A percentile compares a stretch with the other conserved stretches of the same genome.
Conservation (phyloP, 2,797 vertebrate genomes). For the Columba guinea region DNA sequence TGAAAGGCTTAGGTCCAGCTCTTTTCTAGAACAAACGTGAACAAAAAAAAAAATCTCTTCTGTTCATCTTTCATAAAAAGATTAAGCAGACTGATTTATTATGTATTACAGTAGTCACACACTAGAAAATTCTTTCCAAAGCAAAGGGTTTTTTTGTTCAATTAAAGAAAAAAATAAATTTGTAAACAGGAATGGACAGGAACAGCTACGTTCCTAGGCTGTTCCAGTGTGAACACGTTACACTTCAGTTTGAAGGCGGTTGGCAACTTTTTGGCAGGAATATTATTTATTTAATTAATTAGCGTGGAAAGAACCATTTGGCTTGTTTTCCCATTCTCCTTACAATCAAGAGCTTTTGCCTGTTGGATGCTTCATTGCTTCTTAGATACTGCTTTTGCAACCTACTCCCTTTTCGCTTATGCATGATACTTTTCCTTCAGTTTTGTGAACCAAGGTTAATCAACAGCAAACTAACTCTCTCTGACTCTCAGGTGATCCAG, state of each 20-base stretch:
- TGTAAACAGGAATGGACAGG: constrained; percentile 57
- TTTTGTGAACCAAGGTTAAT: neutral
- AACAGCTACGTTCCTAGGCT: constrained; percentile 16
- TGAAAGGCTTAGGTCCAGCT: constrained; percentile 7
- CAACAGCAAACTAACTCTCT: neutral
- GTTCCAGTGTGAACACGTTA: constrained; percentile 58
- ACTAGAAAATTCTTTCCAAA: constrained; percentile 39
- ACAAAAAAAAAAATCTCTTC: constrained; percentile 1
- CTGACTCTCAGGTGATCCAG: neutral
- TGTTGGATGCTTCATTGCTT: neutral
- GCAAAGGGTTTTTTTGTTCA: neutral
- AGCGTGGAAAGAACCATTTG: neutral
- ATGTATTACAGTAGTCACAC: constrained; percentile 10
- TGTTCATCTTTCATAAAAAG: constrained; percentile 52
- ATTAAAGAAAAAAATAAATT: neutral
- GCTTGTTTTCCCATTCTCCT: neutral
- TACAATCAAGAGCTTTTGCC: neutral
- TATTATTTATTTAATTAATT: constrained; percentile 62
- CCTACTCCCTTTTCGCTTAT: neutral
- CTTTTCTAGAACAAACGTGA: constrained; percentile 38
- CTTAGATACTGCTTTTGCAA: neutral
- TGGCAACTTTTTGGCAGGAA: constrained; percentile 56
- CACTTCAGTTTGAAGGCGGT: neutral
- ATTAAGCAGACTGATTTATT: constrained; percentile 48
- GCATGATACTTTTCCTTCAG: neutral